Percentiles rank a stretch among this genome's conserved stretches.
Evolutionary conservation across 1,140 invertebrate genomes (phyloP).

Genomic region (Drosophila pachea): DNA sequence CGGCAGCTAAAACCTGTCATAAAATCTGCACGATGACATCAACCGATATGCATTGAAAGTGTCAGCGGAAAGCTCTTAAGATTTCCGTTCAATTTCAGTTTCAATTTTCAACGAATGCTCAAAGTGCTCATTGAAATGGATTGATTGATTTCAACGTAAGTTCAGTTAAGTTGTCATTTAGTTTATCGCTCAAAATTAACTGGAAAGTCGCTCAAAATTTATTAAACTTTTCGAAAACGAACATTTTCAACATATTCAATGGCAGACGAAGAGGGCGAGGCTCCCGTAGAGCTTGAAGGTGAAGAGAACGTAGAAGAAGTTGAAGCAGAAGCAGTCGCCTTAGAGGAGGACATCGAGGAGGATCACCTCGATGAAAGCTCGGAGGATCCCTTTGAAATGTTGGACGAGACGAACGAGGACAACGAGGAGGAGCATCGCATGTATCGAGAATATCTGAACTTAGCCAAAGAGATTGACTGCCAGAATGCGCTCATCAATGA

Average conservation of each 20-base stretch:
- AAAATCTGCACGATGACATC: slow-evolving; percentile 6
- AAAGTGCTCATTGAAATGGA: too few species aligned
- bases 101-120: not conserved
- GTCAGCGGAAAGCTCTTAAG: not conserved
- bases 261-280: slow-evolving; percentile 11
- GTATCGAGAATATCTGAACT: slow-evolving; percentile 51
- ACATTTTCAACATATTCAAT: not conserved
- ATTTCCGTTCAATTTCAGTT: not conserved
- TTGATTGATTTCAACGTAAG: too few species aligned
- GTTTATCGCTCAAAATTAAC: not conserved
- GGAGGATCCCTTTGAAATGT: slow-evolving; percentile 44
- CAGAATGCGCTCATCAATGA: slow-evolving; percentile 45
- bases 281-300: not conserved
- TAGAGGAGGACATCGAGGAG: slow-evolving; percentile 12
- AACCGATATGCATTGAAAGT: not conserved
- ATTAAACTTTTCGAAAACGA: too few species aligned
- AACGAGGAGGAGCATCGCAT: slow-evolving; percentile 42
- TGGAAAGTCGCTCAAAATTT: not conserved
- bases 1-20: slow-evolving; percentile 1
- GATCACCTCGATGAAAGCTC: slow-evolving; percentile 2
- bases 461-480: slow-evolving; percentile 49
- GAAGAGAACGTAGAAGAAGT: not conserved
- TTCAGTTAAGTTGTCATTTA: too few species aligned
- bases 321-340: not conserved
- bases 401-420: slow-evolving; percentile 36